Base-by-base conservation (phyloP, 2,113 vertebrate species). In the Psilopogon haemacephalus region DNA sequence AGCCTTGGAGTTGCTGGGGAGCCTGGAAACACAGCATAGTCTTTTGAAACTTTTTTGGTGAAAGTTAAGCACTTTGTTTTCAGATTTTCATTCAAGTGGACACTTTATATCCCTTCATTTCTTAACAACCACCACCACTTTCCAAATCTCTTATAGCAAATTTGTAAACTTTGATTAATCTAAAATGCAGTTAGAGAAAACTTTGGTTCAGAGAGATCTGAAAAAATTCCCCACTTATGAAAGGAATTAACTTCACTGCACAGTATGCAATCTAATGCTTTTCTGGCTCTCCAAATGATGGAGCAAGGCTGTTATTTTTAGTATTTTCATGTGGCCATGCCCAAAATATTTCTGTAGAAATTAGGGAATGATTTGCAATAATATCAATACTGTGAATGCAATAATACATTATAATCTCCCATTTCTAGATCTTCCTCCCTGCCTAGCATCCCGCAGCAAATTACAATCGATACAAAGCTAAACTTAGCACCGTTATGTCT, bases 371-470 rank as follows among this genome's bases (percentile, higher is more conserved):
- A 60, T 97, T 96, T 94, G 76, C 84, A 94, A 94, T 94, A 94
- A 90, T 92, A 95, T 92, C 73, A 91, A 85, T 96, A 94, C 73
- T 75, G 60, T 70, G 94, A 96, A 95, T 79, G 86, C 93, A 96
- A 94, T 96, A 94, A 90, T 91, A 85, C 76, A 84, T 97, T 95
- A 92, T 77, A 93, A 91, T 84, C 75, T 88, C 93, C 92, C 12
- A 62, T 93, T 97, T 95, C 86, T 80, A 86, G 77, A 83, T 82
- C 81, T 89, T 90, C 58, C 1, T 94, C 78, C 80, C 74, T 81
- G 65, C 81, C 80, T 74, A 95, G 79, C 80, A 90, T 93, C 88
- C 89, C 90, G 90, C 26, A 7, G 81, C 50, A 94, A 95, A 94
- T 95, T 89, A 63, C 80, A 93, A 96, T 97, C 84, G 0, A 95